Evolutionary conservation across 2,888 invertebrate species (phyloP), one percentile per base, ranked within the genome.

Genomic region (Morpho deidamia): DNA sequence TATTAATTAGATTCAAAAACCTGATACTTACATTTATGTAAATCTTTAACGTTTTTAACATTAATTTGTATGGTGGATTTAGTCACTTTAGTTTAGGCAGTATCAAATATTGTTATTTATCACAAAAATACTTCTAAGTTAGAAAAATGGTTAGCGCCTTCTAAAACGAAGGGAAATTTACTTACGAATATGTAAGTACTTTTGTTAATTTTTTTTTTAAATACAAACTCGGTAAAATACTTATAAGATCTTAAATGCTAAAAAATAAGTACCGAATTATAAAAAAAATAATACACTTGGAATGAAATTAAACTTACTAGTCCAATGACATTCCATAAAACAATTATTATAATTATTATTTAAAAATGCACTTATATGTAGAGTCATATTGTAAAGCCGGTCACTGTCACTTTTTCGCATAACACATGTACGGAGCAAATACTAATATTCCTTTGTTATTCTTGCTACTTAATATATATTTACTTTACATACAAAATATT

Each of bases 151-250:
- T 67, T 64, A 49, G 47, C 50, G 62, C 83, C 83, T 84, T 84
- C 83, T 83, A 84, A 81, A 83, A 83, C 83, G 83, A 84, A 84
- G 83, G 81, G 55, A 67, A 56, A 12, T 40, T 44, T 12, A 50
- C 46, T 56, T 58, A 56, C 43, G 23, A 35, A 43, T 56, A 46
- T 48, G 53, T 55, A 55, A 51, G 46, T 53, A 55, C 41, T 40
- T 40, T 55, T 55, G 33, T 41, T 50, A 12, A 41, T 44, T 48
- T 46, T 44, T 55, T 2, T 4, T 39, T 51, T 41, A 14, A 48
- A 55, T 39, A 23, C n/a, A 23, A 23, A 54, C 35, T 49, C 49
- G 39, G 44, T 49, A 45, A 52, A 56, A 49, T 53, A 49, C 52
- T 45, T 35, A 32, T 10, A 48, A 46, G 44, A 48, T 44, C 52